These are phyloP conservation scores for Nematolebias whitei DNA, from an alignment of 2,113 vertebrate species.

Conservation along the genomic window DNA sequence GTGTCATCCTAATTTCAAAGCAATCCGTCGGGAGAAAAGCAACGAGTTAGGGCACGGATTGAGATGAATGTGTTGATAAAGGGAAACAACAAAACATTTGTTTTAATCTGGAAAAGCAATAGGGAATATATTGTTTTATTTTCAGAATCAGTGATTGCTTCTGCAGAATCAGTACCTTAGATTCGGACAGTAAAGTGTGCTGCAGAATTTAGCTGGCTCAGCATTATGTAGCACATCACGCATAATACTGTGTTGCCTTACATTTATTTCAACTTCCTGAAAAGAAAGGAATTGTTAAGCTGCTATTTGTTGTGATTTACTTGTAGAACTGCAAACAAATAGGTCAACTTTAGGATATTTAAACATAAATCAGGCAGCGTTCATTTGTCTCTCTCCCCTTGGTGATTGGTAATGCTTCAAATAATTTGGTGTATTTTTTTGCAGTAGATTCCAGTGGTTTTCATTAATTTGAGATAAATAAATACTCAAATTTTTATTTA, in stretches of 20 bases:
- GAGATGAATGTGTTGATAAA: slow-evolving; percentile 14
- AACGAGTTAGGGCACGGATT: slow-evolving; percentile 1
- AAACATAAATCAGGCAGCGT: too few relatives aligned
- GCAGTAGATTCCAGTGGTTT: too few relatives aligned
- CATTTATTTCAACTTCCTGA: not conserved
- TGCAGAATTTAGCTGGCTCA: slow-evolving; percentile 2
- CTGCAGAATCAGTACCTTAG: not conserved
- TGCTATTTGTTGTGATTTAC: not conserved
- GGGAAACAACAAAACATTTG: slow-evolving; percentile 9
- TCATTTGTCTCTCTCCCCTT: too few relatives aligned
- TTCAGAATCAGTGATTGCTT: not conserved
- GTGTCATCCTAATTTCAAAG: slow-evolving; percentile 41
- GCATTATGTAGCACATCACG: not conserved
- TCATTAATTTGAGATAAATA: too few relatives aligned
- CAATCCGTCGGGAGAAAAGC: not conserved
- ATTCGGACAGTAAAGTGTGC: slow-evolving; percentile 1
- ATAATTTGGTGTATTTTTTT: too few relatives aligned
- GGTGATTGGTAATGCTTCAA: too few relatives aligned
- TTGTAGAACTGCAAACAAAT: not conserved
- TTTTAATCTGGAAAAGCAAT: slow-evolving; percentile 19
- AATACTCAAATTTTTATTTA: too few relatives aligned
- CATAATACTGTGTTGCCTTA: not conserved
- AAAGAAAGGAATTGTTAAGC: not conserved
- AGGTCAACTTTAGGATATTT: too few relatives aligned
- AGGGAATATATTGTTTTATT: not conserved